These are phyloP conservation scores for Alces alces DNA, from an alignment of 2,113 vertebrate genomes.

Conservation along the genomic window DNA sequence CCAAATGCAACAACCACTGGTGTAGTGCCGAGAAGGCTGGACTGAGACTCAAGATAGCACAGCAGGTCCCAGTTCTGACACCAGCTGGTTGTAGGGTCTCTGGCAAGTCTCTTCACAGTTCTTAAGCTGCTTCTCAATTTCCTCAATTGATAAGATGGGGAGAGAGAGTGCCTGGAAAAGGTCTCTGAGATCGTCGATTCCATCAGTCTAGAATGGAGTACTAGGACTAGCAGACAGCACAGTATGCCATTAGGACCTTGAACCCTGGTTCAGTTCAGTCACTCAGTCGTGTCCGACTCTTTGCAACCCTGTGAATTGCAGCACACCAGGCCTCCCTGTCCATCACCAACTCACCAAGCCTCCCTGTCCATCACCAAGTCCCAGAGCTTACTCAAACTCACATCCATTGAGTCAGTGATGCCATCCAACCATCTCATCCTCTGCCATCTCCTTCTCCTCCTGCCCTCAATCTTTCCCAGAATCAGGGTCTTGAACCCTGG, in stretches of 20 bases:
- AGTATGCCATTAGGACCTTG: neutral
- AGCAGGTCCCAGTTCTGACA: neutral
- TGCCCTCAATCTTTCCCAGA: neutral
- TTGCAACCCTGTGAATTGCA: neutral
- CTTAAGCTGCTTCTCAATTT: neutral
- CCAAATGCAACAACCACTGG: too few species aligned
- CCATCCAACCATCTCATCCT: neutral
- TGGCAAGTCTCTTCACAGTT: neutral
- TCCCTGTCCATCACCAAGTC: neutral
- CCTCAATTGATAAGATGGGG: neutral
- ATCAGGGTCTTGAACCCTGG: neutral
- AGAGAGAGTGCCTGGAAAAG: neutral
- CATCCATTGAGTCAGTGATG: rapidly evolving
- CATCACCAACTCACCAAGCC: neutral
- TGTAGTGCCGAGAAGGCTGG: too few species aligned
- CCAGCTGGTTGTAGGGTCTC: neutral
- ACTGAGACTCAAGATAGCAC: neutral
- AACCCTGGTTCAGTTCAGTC: neutral
- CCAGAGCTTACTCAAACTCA: neutral
- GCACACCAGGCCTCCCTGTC: neutral
- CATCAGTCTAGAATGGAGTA: neutral
- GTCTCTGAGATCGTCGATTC: neutral
- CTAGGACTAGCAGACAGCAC: neutral
- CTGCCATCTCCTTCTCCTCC: neutral
- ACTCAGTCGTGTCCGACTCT: neutral